These are phyloP conservation scores for Nanorana parkeri DNA, from an alignment of 2,113 vertebrate species.

Conservation along the genomic window DNA sequence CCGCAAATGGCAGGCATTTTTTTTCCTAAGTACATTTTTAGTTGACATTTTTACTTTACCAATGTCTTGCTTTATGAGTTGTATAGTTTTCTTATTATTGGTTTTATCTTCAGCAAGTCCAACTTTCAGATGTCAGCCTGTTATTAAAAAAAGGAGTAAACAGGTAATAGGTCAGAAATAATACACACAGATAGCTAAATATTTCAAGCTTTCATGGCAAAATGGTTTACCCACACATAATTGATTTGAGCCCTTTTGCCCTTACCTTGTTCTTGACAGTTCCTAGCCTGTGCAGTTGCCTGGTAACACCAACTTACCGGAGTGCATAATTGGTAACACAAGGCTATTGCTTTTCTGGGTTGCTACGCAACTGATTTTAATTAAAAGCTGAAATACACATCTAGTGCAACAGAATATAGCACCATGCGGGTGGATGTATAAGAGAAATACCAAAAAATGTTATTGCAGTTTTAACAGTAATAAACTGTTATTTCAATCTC, in stretches of 20 bases:
- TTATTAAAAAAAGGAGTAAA: conserved; percentile 37
- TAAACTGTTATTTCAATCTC: too few species aligned
- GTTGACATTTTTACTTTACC: background rate
- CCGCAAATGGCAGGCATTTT: background rate
- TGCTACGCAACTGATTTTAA: conserved; percentile 41
- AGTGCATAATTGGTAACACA: conserved; percentile 11
- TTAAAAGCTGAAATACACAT: conserved; percentile 31
- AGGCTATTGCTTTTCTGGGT: conserved; percentile 43
- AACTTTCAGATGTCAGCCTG: conserved; percentile 2
- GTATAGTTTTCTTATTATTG: background rate
- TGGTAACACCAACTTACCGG: conserved; percentile 34
- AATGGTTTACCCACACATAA: conserved; percentile 44
- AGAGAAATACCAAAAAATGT: background rate
- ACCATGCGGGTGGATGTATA: background rate
- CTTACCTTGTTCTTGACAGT: conserved; percentile 35
- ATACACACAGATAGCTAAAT: conserved; percentile 24
- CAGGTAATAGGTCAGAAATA: conserved; percentile 24
- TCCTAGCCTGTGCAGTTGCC: conserved; percentile 42
- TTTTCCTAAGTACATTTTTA: too few species aligned
- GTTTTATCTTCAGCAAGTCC: conserved; percentile 20
- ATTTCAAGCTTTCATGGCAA: conserved; percentile 45
- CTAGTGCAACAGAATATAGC: background rate
- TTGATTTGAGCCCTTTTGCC: conserved; percentile 44
- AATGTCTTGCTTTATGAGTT: background rate
- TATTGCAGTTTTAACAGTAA: background rate